Percentiles rank a stretch among this genome's conserved stretches.
Evolutionary conservation across 2,888 invertebrate genomes (phyloP).

Genomic region (Synergus japonicus): DNA sequence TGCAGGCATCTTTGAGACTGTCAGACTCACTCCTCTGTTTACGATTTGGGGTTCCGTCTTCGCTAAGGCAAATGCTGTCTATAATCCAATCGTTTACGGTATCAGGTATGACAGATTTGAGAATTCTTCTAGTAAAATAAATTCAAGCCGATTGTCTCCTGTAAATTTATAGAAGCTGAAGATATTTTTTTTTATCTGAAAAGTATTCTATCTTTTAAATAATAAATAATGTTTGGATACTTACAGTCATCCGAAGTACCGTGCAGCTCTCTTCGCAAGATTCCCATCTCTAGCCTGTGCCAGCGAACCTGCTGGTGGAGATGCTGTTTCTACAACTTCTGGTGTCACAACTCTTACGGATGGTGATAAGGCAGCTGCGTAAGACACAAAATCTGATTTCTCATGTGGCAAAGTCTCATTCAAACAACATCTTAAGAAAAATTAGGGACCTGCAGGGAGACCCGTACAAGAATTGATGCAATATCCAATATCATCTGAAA

Average conservation of each 20-base stretch:
- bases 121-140: neutral
- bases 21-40: slow-evolving; percentile 86
- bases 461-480: slow-evolving; percentile 16
- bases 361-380: slow-evolving; percentile 83
- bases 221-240: neutral
- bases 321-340: slow-evolving; percentile 83
- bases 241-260: slow-evolving; percentile 87
- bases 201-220: no score
- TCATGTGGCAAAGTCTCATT: neutral
- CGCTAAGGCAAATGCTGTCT: slow-evolving; percentile 94
- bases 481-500: neutral
- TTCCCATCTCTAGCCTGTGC: slow-evolving; percentile 88
- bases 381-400: slow-evolving; percentile 62
- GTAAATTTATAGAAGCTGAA: neutral
- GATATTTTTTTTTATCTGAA: no score
- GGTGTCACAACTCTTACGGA: slow-evolving; percentile 83
- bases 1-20: slow-evolving; percentile 87
- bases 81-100: slow-evolving; percentile 94
- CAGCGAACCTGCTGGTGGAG: slow-evolving; percentile 77
- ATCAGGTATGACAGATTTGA: slow-evolving; percentile 83
- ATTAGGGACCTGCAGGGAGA: slow-evolving; percentile 23
- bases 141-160: neutral
- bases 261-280: slow-evolving; percentile 86
- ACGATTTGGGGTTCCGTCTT: slow-evolving; percentile 95
- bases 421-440: slow-evolving; percentile 39